Evolutionary conservation across 2,888 invertebrate genomes (phyloP).

Genomic region (Eristalis intricaria): DNA sequence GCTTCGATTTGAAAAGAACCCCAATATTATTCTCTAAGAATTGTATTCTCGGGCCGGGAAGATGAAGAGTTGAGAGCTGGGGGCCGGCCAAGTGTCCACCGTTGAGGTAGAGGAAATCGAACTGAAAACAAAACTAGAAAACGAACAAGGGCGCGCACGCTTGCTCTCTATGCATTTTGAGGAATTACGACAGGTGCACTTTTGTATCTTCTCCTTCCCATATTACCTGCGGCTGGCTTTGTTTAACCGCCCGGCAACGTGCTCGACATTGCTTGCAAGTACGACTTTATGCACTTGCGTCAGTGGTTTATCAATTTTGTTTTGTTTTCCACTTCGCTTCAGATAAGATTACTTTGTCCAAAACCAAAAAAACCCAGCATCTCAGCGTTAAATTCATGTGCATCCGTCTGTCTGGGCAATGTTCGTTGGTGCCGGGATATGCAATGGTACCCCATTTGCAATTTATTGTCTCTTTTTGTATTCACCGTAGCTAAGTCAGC

Average conservation of each 20-base stretch:
- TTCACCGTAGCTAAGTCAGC: background rate
- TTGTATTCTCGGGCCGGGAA: constrained; percentile 16
- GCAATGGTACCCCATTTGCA: background rate
- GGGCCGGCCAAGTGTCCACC: background rate
- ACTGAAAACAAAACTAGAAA: constrained; percentile 49
- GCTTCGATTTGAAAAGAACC: constrained; percentile 38
- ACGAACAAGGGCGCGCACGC: constrained; percentile 17
- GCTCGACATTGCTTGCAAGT: background rate
- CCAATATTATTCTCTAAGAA: constrained; percentile 38
- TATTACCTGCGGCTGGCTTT: background rate
- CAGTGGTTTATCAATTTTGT: constrained; percentile 45
- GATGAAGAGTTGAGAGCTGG: constrained; percentile 12
- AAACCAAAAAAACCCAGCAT: background rate
- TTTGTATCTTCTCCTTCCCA: constrained; percentile 41
- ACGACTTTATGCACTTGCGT: background rate
- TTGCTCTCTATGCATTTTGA: constrained; percentile 19
- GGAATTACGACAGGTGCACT: constrained; percentile 65
- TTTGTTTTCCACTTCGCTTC: constrained; percentile 46
- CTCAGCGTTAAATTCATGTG: background rate
- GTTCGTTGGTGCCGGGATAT: background rate
- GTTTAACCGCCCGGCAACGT: background rate
- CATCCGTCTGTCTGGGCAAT: background rate
- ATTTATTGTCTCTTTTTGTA: background rate
- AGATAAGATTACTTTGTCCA: constrained; percentile 44
- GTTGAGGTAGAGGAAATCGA: constrained; percentile 8